phyloP scores from a whole-genome alignment of 2,888 invertebrate species.

The Drosophila siamana region DNA sequence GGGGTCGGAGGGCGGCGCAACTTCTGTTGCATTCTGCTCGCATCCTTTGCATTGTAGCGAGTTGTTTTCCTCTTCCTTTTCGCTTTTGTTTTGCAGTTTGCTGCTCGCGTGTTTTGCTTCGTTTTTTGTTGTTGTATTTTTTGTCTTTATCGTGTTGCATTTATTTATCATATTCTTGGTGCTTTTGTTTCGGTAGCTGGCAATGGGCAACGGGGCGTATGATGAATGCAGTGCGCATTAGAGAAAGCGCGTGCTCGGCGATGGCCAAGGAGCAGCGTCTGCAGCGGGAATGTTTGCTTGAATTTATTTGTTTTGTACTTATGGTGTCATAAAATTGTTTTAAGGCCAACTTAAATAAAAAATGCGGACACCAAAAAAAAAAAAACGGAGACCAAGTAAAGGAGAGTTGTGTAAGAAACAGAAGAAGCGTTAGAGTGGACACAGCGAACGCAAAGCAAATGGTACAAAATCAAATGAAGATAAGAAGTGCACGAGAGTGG shows the following conservation, averaged over 20 bases:
- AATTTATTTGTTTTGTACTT: constrained; percentile 79
- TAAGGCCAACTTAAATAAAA: constrained; percentile 74
- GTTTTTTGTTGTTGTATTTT: not conserved
- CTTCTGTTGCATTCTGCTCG: constrained; percentile 52
- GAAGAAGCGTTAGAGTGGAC: constrained; percentile 37
- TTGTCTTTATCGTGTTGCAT: constrained; percentile 49
- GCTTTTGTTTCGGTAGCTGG: constrained; percentile 57
- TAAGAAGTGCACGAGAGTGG: constrained; percentile 45
- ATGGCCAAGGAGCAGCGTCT: not conserved
- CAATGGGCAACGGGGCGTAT: constrained; percentile 70
- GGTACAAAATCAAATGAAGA: constrained; percentile 56
- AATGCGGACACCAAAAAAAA: constrained; percentile 34
- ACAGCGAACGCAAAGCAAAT: constrained; percentile 29
- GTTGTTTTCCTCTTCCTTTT: constrained; percentile 28
- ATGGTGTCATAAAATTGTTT: constrained; percentile 79
- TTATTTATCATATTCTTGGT: constrained; percentile 72
- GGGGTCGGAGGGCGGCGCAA: constrained; percentile 29
- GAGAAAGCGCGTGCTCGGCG: constrained; percentile 40
- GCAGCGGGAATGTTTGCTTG: constrained; percentile 6
- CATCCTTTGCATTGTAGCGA: constrained; percentile 54
- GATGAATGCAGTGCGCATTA: constrained; percentile 76
- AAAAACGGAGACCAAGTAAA: no score
- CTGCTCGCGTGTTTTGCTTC: not conserved
- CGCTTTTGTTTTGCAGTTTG: constrained; percentile 16
- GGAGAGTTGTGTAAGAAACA: no score